phyloP scores from a whole-genome alignment of 2,888 invertebrate species.

The Drosophila maculinotata region DNA sequence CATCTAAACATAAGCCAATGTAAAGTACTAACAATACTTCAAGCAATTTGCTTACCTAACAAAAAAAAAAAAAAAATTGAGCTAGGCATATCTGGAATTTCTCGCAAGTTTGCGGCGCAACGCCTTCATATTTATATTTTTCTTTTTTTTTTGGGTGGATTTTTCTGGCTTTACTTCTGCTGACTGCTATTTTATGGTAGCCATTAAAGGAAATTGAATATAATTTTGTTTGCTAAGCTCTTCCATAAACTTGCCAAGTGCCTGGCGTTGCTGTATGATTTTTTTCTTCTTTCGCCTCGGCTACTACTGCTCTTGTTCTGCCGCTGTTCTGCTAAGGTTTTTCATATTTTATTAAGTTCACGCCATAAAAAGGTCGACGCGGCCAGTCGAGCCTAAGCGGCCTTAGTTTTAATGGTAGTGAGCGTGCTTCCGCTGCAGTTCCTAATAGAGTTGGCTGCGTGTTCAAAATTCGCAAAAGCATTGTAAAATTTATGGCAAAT shows the following conservation, averaged over 20 bases:
- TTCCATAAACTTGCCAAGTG: conserved; percentile 77
- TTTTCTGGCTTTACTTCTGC: conserved; percentile 74
- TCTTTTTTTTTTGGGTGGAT: conserved; percentile 44
- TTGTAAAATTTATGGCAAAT: background rate
- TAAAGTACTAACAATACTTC: conserved; percentile 67
- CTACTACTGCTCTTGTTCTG: conserved; percentile 8
- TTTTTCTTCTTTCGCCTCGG: conserved; percentile 6
- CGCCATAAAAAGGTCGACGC: conserved; percentile 65
- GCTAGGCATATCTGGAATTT: conserved; percentile 49
- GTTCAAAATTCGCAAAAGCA: background rate
- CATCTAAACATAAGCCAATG: conserved; percentile 57
- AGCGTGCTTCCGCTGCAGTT: conserved; percentile 48
- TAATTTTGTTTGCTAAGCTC: conserved; percentile 81
- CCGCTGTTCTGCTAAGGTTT: conserved; percentile 45
- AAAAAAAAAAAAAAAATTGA: conserved; percentile 42
- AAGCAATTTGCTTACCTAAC: conserved; percentile 75
- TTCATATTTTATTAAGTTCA: conserved; percentile 77
- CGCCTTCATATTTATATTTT: conserved; percentile 47
- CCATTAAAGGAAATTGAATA: conserved; percentile 82
- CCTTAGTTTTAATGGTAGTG: conserved; percentile 62
- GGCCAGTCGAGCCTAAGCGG: conserved; percentile 37
- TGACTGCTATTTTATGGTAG: conserved; percentile 79
- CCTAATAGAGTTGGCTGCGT: conserved; percentile 20
- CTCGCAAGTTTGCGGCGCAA: conserved; percentile 62
- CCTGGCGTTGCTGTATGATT: conserved; percentile 68